A percentile compares a stretch with the other conserved stretches of the same genome.
Evolutionary conservation across 2,888 invertebrate genomes (phyloP).

Genomic region (Himalopsyche kuldschensis): DNA sequence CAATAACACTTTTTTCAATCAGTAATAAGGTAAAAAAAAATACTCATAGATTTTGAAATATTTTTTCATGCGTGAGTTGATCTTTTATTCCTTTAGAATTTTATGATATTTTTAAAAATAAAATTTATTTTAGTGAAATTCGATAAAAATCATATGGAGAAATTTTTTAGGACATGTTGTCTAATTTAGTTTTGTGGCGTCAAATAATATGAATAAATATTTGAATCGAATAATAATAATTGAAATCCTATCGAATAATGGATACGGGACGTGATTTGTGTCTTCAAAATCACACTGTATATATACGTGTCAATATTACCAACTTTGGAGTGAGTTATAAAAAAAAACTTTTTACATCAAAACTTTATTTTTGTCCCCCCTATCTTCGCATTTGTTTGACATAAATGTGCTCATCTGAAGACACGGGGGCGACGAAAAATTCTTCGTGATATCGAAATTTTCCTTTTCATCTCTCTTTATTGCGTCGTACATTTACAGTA

Average conservation of each 20-base stretch:
- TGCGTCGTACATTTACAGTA: neutral
- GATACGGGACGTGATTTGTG: slow-evolving; percentile 10
- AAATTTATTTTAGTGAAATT: too few relatives aligned
- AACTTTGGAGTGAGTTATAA: slow-evolving; percentile 46
- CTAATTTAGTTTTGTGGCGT: too few relatives aligned
- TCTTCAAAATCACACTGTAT: slow-evolving; percentile 28
- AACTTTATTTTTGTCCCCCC: slow-evolving; percentile 51
- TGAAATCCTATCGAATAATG: neutral
- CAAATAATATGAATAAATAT: too few relatives aligned
- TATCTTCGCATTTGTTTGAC: slow-evolving; percentile 39
- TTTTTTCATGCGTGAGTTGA: too few relatives aligned
- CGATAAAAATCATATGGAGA: too few relatives aligned
- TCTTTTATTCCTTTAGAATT: too few relatives aligned
- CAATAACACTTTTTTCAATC: too few relatives aligned
- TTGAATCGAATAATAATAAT: neutral
- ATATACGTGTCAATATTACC: slow-evolving; percentile 38
- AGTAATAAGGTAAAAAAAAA: too few relatives aligned
- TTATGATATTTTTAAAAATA: too few relatives aligned
- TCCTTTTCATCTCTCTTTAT: slow-evolving; percentile 8
- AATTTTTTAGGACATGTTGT: too few relatives aligned
- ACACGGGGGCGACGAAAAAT: neutral
- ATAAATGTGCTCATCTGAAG: slow-evolving; percentile 38
- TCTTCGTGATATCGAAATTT: slow-evolving; percentile 33
- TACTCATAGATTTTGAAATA: too few relatives aligned
- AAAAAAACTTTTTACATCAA: slow-evolving; percentile 61